phyloP scores from a whole-genome alignment of 2,797 vertebrate species.

The Sparus aurata region DNA sequence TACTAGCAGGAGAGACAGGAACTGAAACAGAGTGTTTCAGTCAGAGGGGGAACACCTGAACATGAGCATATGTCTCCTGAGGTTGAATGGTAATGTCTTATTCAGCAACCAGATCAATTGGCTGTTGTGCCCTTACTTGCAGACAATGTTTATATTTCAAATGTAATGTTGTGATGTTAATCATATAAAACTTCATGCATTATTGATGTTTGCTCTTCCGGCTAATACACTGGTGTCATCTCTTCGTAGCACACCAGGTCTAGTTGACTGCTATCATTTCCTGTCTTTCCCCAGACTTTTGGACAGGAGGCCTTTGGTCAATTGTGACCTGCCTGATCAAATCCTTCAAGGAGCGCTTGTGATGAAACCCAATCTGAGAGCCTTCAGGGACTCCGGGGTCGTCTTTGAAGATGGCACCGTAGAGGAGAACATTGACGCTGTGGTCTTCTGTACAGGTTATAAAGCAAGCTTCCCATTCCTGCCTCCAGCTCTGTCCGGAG shows the following conservation, averaged over 20 bases:
- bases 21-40: too few species aligned
- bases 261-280: background rate
- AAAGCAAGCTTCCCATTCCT: slow-evolving; percentile 81
- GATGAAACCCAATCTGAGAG: slow-evolving; percentile 82
- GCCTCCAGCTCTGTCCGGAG: slow-evolving; percentile 62
- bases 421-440: slow-evolving; percentile 82
- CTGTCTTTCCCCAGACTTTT: slow-evolving; percentile 68
- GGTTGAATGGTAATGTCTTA: too few species aligned
- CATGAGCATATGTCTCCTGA: too few species aligned
- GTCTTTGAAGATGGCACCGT: slow-evolving; percentile 83
- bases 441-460: slow-evolving; percentile 89
- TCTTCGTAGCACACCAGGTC: background rate
- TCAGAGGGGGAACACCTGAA: too few species aligned
- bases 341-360: slow-evolving; percentile 83
- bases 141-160: too few species aligned
- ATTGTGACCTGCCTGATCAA: slow-evolving; percentile 84
- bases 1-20: too few species aligned
- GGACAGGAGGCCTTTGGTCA: slow-evolving; percentile 71
- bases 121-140: too few species aligned
- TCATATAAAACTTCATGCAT: too few species aligned
- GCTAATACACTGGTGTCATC: background rate
- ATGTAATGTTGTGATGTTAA: too few species aligned
- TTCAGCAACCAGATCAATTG: too few species aligned
- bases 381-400: slow-evolving; percentile 77
- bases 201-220: background rate